Conservation (phyloP, 2,113 vertebrate species). For the Gadus macrocephalus region DNA sequence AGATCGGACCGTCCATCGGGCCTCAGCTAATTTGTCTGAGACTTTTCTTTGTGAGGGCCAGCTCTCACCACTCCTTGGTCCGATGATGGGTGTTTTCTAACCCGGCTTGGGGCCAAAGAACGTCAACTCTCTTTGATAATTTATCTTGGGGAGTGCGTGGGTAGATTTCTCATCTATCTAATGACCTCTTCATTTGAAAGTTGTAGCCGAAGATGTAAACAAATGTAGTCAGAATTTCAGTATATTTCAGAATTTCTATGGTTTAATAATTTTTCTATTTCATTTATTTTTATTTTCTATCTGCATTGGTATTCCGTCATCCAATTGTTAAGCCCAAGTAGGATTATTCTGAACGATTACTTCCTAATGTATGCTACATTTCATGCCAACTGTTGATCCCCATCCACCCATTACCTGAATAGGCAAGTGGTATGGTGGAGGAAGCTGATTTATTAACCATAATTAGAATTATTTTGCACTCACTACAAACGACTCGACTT, state of each 20-base stretch:
- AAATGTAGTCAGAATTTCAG: too few relatives aligned
- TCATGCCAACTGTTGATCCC: neutral
- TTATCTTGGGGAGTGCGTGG: neutral
- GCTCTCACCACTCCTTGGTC: slow-evolving; percentile 48
- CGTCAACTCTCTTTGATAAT: neutral
- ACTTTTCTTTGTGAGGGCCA: slow-evolving; percentile 45
- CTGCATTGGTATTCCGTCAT: neutral
- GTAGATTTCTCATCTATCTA: neutral
- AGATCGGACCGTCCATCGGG: slow-evolving; percentile 51
- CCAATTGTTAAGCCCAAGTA: neutral
- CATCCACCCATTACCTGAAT: too few relatives aligned
- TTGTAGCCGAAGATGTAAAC: too few relatives aligned
- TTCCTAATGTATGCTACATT: neutral
- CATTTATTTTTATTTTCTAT: too few relatives aligned
- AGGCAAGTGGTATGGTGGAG: too few relatives aligned
- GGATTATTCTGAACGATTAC: neutral
- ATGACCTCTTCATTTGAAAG: too few relatives aligned
- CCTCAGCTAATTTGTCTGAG: slow-evolving; percentile 53
- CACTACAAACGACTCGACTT: too few relatives aligned
- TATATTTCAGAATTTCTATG: neutral
- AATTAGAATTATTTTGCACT: too few relatives aligned
- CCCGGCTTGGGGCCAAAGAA: slow-evolving; percentile 13
- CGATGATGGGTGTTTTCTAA: slow-evolving; percentile 27
- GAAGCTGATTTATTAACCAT: too few relatives aligned
- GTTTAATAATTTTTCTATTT: too few relatives aligned